A percentile compares a stretch with the other conserved stretches of the same genome.
phyloP scores from a whole-genome alignment of 2,888 invertebrate genomes.

The Scaeva pyrastri region DNA sequence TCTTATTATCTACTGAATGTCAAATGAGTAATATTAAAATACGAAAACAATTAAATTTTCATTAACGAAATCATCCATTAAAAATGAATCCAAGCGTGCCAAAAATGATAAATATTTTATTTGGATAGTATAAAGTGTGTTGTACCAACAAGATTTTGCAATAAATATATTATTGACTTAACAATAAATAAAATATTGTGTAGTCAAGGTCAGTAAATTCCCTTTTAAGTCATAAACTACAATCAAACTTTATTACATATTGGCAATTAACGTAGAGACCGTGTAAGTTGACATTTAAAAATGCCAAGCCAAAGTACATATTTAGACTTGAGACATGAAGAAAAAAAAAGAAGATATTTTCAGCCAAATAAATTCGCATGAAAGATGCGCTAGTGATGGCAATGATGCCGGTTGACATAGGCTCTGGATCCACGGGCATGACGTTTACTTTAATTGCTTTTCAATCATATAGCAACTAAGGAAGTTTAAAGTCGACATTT shows the following conservation, averaged over 20 bases:
- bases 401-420: neutral
- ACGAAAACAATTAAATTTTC: neutral
- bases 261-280: neutral
- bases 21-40: conserved; percentile 2
- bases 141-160: conserved; percentile 1
- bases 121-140: too few species aligned
- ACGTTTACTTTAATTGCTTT: too few species aligned
- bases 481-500: neutral
- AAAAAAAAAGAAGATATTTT: conserved; percentile 1
- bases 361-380: neutral
- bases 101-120: too few species aligned
- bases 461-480: too few species aligned
- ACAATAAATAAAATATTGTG: too few species aligned
- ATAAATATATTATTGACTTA: conserved; percentile 15
- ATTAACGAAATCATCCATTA: conserved; percentile 1
- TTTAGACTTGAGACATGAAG: conserved; percentile 14
- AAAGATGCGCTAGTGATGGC: neutral
- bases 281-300: conserved; percentile 52
- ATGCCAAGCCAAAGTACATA: conserved; percentile 50
- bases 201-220: conserved; percentile 33
- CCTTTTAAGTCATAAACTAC: conserved; percentile 16
- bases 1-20: neutral
- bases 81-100: neutral
- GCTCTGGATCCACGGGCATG: too few species aligned
- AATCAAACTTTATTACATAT: neutral